Percentiles rank a stretch among this genome's conserved stretches.
Evolutionary conservation across 2,888 invertebrate genomes (phyloP).

Genomic region (Dolichopus griseipennis): DNA sequence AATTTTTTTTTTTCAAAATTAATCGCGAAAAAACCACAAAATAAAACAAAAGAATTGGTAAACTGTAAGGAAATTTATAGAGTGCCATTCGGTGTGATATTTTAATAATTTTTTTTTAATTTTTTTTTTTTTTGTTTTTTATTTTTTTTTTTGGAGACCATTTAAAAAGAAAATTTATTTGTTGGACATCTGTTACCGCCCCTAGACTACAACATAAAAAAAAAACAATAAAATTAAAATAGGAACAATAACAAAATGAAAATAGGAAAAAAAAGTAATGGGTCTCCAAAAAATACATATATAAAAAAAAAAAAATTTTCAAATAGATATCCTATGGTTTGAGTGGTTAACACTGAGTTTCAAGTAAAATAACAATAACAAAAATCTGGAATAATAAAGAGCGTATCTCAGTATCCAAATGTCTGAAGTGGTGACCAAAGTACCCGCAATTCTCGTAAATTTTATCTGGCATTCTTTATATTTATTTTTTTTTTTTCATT

Average conservation of each 20-base stretch:
- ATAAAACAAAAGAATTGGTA: not conserved
- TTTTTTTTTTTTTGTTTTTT: not conserved
- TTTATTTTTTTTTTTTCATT: not conserved
- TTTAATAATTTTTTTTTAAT: not conserved
- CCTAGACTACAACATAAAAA: conserved; percentile 2
- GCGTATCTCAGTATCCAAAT: not conserved
- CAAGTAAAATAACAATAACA: not conserved
- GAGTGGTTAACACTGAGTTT: not conserved
- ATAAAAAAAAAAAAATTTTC: too few species aligned
- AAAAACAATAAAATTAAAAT: conserved; percentile 29
- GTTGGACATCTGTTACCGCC: conserved; percentile 11
- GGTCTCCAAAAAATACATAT: too few species aligned
- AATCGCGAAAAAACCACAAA: not conserved
- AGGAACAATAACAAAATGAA: not conserved
- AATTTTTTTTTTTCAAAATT: too few species aligned
- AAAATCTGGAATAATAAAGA: too few species aligned
- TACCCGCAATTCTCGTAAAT: conserved; percentile 4
- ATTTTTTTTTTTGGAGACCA: not conserved
- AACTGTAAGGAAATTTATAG: conserved; percentile 3
- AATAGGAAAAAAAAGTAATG: too few species aligned
- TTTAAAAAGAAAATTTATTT: conserved; percentile 8
- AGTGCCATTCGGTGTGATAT: conserved; percentile 1
- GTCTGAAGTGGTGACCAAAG: conserved; percentile 6
- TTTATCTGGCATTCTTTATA: not conserved
- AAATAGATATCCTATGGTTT: not conserved